Base-by-base conservation (phyloP, 2,888 invertebrate species). In the Caenorhabditis macrosperma region DNA sequence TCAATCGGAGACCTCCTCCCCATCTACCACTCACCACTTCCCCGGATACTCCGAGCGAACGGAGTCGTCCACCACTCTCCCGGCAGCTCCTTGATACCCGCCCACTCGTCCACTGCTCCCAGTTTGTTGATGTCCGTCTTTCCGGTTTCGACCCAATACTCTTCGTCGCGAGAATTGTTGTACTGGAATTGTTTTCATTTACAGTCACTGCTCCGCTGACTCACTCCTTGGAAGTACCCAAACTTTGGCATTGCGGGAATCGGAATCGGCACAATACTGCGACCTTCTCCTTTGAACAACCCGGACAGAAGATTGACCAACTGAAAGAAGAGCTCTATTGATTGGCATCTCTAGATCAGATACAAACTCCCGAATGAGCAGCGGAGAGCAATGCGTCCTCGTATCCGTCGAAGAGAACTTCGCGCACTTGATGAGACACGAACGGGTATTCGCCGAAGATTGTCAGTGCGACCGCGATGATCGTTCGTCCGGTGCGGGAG, bases 371-470 rank as follows among this genome's bases (percentile, higher is more conserved):
- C 1, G 85, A 85, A 75, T 87, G 86, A 35, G 86, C 86, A 0
- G 81, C 82, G 6, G 84, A 81, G n/a, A 89, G 76, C 20, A 89
- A 71, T 6, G 87, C 75, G 57, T 89, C 89, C 0, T 84, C 71
- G 41, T 89, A 89, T 0, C 89, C 89, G 57, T 87, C 86, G 66
- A 89, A 89, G 7, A 89, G 64, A 6, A 89, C 72, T 20, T 87
- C 87, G 15, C 87, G 82, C 10, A 88, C 84, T 64, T 57, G 38
- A n/a, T 85, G 85, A 7, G 81, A 67, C 87, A 85, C 80, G 52
- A 87, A 86, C 2, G 86, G 83, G 46, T 81, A 82, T 54, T 87
- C 87, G 28, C 87, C 87, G 1, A 86, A 48, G 10, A 85, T 61
- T 7, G 83, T 66, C 1, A 87, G 54, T 15, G 66, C 82, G 15